Evolutionary conservation across 92 coral and sea anemone species (phyloP).

Genomic region (Scolanthus callimorphus): DNA sequence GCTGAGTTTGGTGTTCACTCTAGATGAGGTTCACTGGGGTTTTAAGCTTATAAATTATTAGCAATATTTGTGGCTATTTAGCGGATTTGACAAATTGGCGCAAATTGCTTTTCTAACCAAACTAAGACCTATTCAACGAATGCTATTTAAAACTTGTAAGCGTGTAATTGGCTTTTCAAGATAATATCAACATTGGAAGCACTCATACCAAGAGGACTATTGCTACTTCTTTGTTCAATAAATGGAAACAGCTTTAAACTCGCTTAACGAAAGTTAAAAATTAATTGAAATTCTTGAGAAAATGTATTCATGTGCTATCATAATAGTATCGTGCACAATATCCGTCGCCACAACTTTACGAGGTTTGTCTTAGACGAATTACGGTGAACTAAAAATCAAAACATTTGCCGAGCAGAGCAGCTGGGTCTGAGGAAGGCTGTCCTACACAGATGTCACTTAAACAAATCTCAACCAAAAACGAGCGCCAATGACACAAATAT

Average conservation of each 20-base stretch:
- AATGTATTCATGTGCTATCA: no score
- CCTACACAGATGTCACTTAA: constrained; percentile 20
- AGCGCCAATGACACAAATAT: background rate
- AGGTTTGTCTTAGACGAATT: constrained; percentile 2
- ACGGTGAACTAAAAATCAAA: constrained; percentile 17
- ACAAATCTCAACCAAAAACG: background rate
- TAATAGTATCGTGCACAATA: background rate
- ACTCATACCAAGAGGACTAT: no score
- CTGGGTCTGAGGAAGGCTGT: constrained; percentile 6
- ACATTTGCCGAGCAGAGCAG: constrained; percentile 29
- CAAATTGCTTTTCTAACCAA: constrained; percentile 24
- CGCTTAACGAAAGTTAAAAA: no score
- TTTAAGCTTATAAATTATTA: constrained; percentile 14
- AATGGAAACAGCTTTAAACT: no score
- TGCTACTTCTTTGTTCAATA: no score
- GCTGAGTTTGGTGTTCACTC: no score
- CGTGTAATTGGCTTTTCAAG: background rate
- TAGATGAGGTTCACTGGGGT: constrained; percentile 10
- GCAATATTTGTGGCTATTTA: constrained; percentile 15
- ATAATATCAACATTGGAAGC: background rate
- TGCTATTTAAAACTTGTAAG: background rate
- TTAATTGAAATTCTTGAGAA: no score
- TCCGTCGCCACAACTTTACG: background rate
- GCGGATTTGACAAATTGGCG: constrained; percentile 17
- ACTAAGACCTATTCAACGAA: background rate